Base-by-base conservation (phyloP, 2,797 vertebrate species). In the Microctenopoma stevenorrisi region DNA sequence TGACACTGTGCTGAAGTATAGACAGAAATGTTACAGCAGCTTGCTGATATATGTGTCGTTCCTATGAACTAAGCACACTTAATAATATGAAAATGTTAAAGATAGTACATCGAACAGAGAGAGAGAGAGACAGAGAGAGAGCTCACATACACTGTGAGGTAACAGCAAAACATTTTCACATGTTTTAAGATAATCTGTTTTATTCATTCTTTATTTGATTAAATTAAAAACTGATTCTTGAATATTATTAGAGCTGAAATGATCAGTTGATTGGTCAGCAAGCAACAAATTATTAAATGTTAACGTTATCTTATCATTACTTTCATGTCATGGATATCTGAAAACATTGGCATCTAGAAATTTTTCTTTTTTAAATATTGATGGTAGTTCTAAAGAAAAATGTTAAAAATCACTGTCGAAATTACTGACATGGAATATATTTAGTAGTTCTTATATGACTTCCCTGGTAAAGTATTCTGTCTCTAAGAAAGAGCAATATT, bases 1-100 rank as follows among this genome's bases (percentile, higher is more conserved):
- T 82, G 70, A 76, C 52, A 75, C 50, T 53, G 57, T 35, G 65
- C 52, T 59, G 49, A 73, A 68, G 48, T 64, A 6, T 44, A 76
- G 67, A 72, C 50, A 66, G 52, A 66, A 77, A 82, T 69, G 61
- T 76, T 74, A 57, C 64, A 61, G 8, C 44, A 52, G 69, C 55
- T 74, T 73, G 61, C 75, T 76, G 25, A 64, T 80, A 38, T 83
- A 71, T 66, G 18, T 22, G 48, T 13, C 44, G 13, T 49, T 40
- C 52, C 12, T n/a, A 4, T 50, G 1, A 38, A 14, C 28, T 6
- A 42, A 28, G 28, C 15, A n/a, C 0, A 30, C 7, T 68, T 38
- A 25, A 55, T 40, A 7, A 65, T 43, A 38, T 1, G 13, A 7
- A n/a, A 15, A 38, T 30, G 13, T 64, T 43, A 28, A 63, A 54